Evolutionary conservation across 1,140 invertebrate genomes (phyloP), one percentile per base, ranked within the genome.

Genomic region (Meteorus sp.): DNA sequence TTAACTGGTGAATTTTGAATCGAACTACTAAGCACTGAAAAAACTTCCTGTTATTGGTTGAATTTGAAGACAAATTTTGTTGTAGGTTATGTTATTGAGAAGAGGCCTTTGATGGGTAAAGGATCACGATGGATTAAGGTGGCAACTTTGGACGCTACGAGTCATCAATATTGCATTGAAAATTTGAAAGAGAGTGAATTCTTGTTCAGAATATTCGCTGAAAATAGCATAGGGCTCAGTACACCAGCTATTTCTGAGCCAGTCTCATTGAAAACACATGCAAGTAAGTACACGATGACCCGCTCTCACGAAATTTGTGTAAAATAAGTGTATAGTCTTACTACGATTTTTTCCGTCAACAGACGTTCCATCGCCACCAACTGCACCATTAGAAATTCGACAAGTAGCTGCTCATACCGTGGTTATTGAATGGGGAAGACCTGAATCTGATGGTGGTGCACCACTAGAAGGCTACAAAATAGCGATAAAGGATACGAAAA

Each of bases 61-160:
- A n/a, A n/a, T n/a, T n/a, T n/a, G 11, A 39, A 37, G 19, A 15
- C 8, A 33, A 9, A 31, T 41, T 47, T 63, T 56, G 51, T 55
- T 62, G 3, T 52, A 91, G 90, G 90, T 55, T 99, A 99, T 78
- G 85, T 97, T 22, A 88, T 99, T 60, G 97, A 99, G 82, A 95
- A 89, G 81, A 90, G 88, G 81, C 85, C 86, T 63, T 81, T 81
- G 41, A 86, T 84, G 37, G 86, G 87, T 25, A 87, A 85, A 67
- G 74, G 71, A 50, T 68, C 76, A 6, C 71, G 69, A 65, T 99
- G 97, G 97, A 90, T 91, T 27, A 94, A 94, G 79, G 87, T 96
- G 17, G 88, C 88, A 5, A 95, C 92, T 1, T 78, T 95, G 11
- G 89, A 93, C 60, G 85, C 93, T 11, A 88, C 88, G 55, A 85